Base-by-base conservation (phyloP, 2,113 vertebrate species). In the Hyla sarda region DNA sequence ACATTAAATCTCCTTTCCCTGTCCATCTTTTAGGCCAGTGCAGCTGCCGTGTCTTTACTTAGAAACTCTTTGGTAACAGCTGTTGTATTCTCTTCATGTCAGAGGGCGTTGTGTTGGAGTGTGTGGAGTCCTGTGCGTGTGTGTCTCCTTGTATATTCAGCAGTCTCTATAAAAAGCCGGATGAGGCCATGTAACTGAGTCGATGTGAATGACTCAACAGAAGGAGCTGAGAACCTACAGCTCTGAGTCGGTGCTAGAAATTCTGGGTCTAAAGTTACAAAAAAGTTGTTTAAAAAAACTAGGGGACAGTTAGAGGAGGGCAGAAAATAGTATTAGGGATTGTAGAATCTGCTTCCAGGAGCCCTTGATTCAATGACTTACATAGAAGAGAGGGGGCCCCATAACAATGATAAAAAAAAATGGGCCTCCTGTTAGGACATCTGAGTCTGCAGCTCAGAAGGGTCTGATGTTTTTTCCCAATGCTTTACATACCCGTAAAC, bases 41-140 rank as follows among this genome's bases (percentile, higher is more conserved):
- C 84, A 86, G 75, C 84, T 86, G 84, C 47, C 32, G 34, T 48
- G n/a, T 13, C n/a, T 58, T 80, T 71, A 79, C 62, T 86, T 79
- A 56, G 75, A 79, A 80, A 80, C 74, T 32, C 47, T 69, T 37
- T 23, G 17, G 56, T 45, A 25, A 28, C 84, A 80, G 76, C 84
- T 86, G 84, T 50, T 58, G 47, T 69, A 50, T 67, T 16, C 74
- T 45, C 83, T 62, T 41, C 13, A 28, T 65, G 30, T 41, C 69
- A n/a, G 58, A 25, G 83, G n/a, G 25, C 16, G 48, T 25, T 48
- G 71, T 75, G 34, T 21, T 32, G 30, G 48, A n/a, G 60, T 21
- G 80, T 69, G 32, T 50, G 10, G 45, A 12, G 56, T 25, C 34
- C n/a, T 47, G 60, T 67, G 19, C 34, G 71, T 74, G 82, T 74